phyloP scores from a whole-genome alignment of 2,113 vertebrate genomes.

The Periophthalmus modestus region DNA sequence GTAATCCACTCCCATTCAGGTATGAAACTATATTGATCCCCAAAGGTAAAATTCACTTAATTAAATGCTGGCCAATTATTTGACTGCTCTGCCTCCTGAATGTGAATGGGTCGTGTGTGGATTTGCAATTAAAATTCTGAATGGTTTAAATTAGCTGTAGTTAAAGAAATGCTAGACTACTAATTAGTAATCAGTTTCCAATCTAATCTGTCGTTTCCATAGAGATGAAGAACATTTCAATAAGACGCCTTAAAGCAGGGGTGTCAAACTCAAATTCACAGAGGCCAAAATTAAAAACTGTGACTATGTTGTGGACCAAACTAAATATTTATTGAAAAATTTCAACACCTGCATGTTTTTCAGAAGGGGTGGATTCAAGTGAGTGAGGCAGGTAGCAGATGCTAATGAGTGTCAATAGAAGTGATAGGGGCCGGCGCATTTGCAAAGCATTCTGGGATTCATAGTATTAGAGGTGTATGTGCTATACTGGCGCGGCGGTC shows the following conservation, averaged over 20 bases:
- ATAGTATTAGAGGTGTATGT: too few species aligned
- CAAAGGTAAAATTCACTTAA: background rate
- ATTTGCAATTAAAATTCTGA: background rate
- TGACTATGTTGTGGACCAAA: too few species aligned
- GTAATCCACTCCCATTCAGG: background rate
- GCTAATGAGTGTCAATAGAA: too few species aligned
- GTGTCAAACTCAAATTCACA: too few species aligned
- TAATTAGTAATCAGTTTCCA: background rate
- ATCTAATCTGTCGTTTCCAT: background rate
- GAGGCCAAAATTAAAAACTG: too few species aligned
- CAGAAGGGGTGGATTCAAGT: too few species aligned
- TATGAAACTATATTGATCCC: background rate
- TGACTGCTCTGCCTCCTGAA: background rate
- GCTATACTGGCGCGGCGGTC: too few species aligned
- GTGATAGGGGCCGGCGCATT: too few species aligned
- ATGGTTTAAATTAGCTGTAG: background rate
- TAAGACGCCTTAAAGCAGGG: background rate
- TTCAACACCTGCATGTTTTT: too few species aligned
- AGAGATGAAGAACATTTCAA: background rate
- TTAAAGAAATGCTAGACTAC: background rate
- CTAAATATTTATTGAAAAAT: too few species aligned
- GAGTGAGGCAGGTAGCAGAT: too few species aligned
- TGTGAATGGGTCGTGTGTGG: background rate
- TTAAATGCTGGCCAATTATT: background rate
- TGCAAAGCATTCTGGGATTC: too few species aligned